Base-by-base conservation (phyloP, 2,888 invertebrate species). In the Salticus scenicus region DNA sequence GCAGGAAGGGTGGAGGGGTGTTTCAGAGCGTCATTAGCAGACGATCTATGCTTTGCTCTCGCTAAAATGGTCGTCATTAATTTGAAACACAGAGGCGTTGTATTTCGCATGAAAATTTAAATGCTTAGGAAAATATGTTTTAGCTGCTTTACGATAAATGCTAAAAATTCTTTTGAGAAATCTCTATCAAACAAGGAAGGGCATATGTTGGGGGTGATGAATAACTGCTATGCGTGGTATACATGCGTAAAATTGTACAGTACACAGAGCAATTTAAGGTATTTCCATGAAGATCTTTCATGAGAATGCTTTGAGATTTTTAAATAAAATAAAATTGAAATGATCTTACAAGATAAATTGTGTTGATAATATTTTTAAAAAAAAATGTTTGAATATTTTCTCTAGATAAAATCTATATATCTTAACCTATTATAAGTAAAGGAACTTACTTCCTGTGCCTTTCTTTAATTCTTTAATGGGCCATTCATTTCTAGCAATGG, bases 1-100 rank as follows among this genome's bases (percentile, higher is more conserved):
- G 30, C 31, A 7, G 66, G 33, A n/a, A n/a, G 5, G 31, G 10
- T 28, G 57, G n/a, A 20, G 57, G 51, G 42, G n/a, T 66, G 66
- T 17, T 10, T n/a, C 10, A 33, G 10, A 41, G 41, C 66, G 75
- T 75, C 75, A 75, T 77, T 69, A 69, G 76, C 51, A 51, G 51
- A 24, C 42, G 67, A 51, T 28, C 69, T 47, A 31, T 30, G 17
- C 20, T n/a, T 30, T 77, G 63, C 37, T 74, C 41, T 27, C 37
- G 24, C 42, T 70, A 42, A 42, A 70, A 70, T 42, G 70, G 28
- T 70, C 27, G 42, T 70, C 70, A 42, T 70, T 70, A 70, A 70
- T 70, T 42, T 42, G 37, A 17, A 70, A 70, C 33, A 70, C 14
- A 27, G 28, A 14, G 64, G 64, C n/a, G 28, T 20, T 14, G 33